Percentiles rank a stretch among this genome's conserved stretches.
These are phyloP conservation scores for Drosophila watanabei DNA, from an alignment of 1,140 invertebrate species.

Conservation along the genomic window DNA sequence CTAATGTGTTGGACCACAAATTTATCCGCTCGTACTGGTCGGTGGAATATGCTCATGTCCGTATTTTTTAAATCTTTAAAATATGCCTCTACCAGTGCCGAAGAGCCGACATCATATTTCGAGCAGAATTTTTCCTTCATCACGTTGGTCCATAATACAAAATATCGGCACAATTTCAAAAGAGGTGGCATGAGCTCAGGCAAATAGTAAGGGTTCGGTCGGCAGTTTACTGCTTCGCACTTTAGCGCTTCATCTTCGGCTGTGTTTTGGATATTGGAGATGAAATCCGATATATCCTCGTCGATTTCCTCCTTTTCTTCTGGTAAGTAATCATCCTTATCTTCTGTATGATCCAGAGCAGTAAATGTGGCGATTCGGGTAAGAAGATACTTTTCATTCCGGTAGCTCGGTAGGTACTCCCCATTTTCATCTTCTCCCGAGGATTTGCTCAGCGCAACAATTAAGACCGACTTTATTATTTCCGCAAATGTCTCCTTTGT, in stretches of 20 bases:
- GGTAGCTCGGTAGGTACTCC: neutral
- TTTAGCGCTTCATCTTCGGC: neutral
- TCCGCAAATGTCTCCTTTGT: neutral
- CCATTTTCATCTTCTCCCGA: neutral
- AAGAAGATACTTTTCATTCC: neutral
- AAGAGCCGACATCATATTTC: too few relatives aligned
- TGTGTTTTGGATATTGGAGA: neutral
- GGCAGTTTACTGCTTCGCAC: neutral
- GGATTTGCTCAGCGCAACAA: constrained; percentile 8
- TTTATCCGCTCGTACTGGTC: too few relatives aligned
- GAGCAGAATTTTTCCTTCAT: too few relatives aligned
- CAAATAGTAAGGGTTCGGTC: neutral
- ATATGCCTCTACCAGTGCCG: too few relatives aligned
- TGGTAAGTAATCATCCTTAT: neutral
- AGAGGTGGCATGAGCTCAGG: neutral
- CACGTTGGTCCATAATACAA: too few relatives aligned
- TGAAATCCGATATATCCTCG: neutral
- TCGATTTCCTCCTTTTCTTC: neutral
- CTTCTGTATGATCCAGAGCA: neutral
- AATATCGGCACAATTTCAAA: neutral
- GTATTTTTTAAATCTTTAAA: too few relatives aligned
- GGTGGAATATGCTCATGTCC: too few relatives aligned
- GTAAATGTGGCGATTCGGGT: neutral
- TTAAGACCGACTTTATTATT: neutral
- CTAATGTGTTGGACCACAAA: too few relatives aligned